phyloP scores from a whole-genome alignment of 1,140 invertebrate species.

The Drosophila micromelanica region DNA sequence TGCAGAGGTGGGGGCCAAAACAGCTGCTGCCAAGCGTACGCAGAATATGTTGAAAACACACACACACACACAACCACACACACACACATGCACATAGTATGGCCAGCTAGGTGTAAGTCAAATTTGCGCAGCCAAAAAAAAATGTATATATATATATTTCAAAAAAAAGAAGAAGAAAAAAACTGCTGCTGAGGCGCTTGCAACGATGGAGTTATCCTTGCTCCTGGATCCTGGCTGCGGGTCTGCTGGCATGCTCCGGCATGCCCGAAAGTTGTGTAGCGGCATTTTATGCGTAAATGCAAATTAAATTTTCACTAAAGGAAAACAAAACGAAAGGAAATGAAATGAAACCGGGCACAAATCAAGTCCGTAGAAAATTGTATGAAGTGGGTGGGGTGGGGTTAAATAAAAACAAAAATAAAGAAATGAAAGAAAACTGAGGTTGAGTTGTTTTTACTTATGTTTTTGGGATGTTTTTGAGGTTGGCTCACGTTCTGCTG shows the following conservation, averaged over 20 bases:
- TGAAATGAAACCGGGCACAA: slow-evolving; percentile 38
- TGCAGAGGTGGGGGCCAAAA: slow-evolving; percentile 14
- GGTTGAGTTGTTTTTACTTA: slow-evolving; percentile 28
- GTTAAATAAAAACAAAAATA: background rate
- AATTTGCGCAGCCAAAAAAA: background rate
- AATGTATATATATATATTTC: too few relatives aligned
- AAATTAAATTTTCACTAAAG: slow-evolving; percentile 77
- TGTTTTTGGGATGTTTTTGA: slow-evolving; percentile 47
- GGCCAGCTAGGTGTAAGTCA: slow-evolving; percentile 53
- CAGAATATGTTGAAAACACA: too few relatives aligned
- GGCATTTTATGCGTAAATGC: slow-evolving; percentile 78
- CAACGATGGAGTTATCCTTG: slow-evolving; percentile 15
- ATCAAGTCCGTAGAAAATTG: slow-evolving; percentile 64
- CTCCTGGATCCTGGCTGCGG: background rate
- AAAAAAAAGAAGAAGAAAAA: too few relatives aligned
- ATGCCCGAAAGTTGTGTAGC: slow-evolving; percentile 41
- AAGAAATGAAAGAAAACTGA: too few relatives aligned
- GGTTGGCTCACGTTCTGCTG: slow-evolving; percentile 48
- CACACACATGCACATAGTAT: slow-evolving; percentile 10
- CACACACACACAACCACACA: slow-evolving; percentile 26
- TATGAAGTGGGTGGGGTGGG: background rate
- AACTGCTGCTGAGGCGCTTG: background rate
- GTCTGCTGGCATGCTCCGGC: background rate
- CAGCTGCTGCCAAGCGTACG: slow-evolving; percentile 78
- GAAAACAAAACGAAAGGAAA: slow-evolving; percentile 46